Evolutionary conservation across 1,140 invertebrate species (phyloP).

Genomic region (Drosophila repletoides): DNA sequence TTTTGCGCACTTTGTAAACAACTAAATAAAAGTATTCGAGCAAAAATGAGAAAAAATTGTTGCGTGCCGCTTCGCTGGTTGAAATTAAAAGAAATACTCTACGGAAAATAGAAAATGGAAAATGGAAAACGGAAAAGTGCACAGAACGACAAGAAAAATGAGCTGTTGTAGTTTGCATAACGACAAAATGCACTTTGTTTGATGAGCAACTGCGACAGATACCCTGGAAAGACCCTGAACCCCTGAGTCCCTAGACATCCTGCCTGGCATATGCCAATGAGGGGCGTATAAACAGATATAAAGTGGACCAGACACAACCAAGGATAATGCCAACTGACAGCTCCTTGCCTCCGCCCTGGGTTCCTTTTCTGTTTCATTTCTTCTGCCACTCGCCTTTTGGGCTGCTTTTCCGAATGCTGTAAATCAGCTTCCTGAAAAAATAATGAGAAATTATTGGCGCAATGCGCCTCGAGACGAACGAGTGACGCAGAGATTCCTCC

Average conservation of each 20-base stretch:
- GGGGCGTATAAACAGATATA: conserved; percentile 5
- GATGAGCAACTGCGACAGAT: conserved; percentile 33
- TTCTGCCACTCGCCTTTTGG: no score
- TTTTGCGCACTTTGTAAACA: conserved; percentile 42
- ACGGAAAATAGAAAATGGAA: conserved; percentile 1
- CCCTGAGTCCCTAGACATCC: neutral
- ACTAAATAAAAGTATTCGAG: conserved; percentile 22
- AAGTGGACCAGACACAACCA: neutral
- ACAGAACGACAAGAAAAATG: conserved; percentile 20
- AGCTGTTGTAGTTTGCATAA: conserved; percentile 24
- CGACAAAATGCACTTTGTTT: conserved; percentile 55
- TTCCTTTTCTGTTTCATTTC: neutral
- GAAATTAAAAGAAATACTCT: conserved; percentile 46
- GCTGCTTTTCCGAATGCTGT: conserved; percentile 16
- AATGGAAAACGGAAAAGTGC: neutral
- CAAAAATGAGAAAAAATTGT: conserved; percentile 3
- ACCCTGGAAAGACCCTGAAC: neutral
- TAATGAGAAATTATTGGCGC: conserved; percentile 50
- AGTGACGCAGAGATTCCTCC: neutral
- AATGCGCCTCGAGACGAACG: conserved; percentile 15
- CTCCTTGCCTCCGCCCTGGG: neutral
- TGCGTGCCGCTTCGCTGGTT: conserved; percentile 10
- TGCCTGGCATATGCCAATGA: conserved; percentile 20
- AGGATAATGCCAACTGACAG: conserved; percentile 26
- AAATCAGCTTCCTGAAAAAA: conserved; percentile 39